Evolutionary conservation across 2,113 vertebrate species (phyloP), one percentile per base, ranked within the genome.

Genomic region (Trinectes maculatus): DNA sequence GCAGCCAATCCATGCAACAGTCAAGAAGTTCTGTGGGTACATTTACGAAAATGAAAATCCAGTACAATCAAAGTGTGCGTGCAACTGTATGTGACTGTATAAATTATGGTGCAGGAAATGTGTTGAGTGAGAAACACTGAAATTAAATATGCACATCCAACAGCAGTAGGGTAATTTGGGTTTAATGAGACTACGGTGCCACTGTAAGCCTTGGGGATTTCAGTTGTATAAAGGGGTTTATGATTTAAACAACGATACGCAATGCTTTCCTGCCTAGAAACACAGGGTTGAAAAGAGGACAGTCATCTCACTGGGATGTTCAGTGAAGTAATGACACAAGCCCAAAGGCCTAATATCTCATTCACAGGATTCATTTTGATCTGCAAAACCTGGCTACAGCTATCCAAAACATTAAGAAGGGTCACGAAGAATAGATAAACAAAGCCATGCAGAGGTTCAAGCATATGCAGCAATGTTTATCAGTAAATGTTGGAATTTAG

Each of bases 1-100:
- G 64, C 66, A 78, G 79, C 87, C 80, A 85, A 78, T 77, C 71
- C 87, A 90, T 89, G 88, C 87, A 88, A 47, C 59, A 80, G 58
- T 71, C 57, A 59, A 80, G 47, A 69, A 52, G 34, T 67, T 48
- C 51, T 70, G 71, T 73, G 53, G 66, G 42, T 24, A 58, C 65
- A n/a, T 73, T 75, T 63, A 69, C 46, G 77, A 8, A 64, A 77
- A 79, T 74, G 16, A 29, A 67, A 76, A 47, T 51, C 8, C 39
- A 66, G 33, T 70, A 48, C 31, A 46, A 71, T 42, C 34, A 61
- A 57, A 77, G 48, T 86, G 79, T 84, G 43, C 68, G 79, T 86
- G 80, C 72, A 82, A 62, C 54, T 72, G 71, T 51, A 79, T 53
- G 47, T 75, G 74, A 71, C 49, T 51, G 53, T 49, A 12, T 56